A percentile compares a stretch with the other conserved stretches of the same genome.
These are phyloP conservation scores for Rhysida immarginata DNA, from an alignment of 1,140 invertebrate genomes.

Conservation along the genomic window DNA sequence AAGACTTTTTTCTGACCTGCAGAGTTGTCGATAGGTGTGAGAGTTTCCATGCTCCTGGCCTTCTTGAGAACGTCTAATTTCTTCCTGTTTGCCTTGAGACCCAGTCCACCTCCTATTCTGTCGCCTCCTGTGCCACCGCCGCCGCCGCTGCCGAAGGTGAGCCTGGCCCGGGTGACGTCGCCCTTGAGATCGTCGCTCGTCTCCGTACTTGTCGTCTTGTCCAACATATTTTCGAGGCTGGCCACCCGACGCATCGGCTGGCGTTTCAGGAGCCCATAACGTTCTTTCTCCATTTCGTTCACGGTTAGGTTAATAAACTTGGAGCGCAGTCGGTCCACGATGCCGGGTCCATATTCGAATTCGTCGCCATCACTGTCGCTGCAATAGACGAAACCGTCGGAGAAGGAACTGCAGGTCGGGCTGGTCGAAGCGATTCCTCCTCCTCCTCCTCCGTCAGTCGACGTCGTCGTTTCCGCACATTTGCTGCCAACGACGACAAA, in stretches of 20 bases:
- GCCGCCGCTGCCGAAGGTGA: neutral
- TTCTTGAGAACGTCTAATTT: slow-evolving; percentile 1
- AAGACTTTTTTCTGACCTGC: neutral
- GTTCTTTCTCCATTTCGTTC: slow-evolving; percentile 41
- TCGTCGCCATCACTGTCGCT: slow-evolving; percentile 36
- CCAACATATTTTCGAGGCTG: slow-evolving; percentile 66
- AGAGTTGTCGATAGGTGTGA: neutral
- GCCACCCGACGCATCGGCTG: slow-evolving; percentile 51
- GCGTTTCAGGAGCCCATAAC: too few species aligned
- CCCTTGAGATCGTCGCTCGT: slow-evolving; percentile 30
- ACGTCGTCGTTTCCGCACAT: too few species aligned
- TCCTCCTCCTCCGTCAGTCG: neutral
- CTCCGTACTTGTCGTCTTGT: too few species aligned
- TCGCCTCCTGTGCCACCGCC: too few species aligned
- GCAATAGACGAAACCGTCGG: neutral
- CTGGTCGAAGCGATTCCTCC: neutral
- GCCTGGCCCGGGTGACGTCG: neutral
- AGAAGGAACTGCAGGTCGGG: neutral
- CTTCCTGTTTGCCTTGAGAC: neutral
- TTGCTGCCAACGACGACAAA: too few species aligned
- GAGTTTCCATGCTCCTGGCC: slow-evolving; percentile 6
- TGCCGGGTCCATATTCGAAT: slow-evolving; percentile 75
- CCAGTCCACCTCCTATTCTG: neutral
- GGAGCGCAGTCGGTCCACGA: slow-evolving; percentile 57
- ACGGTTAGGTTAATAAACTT: slow-evolving; percentile 66